Evolutionary conservation across 2,888 invertebrate species (phyloP).

Genomic region (Bellardia pandia): DNA sequence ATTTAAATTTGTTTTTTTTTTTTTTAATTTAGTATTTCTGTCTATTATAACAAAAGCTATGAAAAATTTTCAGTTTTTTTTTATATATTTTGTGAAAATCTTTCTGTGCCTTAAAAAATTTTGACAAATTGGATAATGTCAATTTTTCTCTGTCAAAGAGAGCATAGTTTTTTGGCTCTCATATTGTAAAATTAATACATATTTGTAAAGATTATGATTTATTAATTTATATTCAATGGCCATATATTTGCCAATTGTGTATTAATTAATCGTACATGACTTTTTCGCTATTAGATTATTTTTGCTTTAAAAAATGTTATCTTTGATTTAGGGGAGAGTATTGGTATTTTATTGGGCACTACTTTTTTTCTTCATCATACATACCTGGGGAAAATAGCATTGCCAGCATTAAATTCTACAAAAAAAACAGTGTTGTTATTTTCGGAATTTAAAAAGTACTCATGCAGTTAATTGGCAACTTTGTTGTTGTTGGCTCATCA

Average conservation of each 20-base stretch:
- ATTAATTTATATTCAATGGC: slow-evolving; percentile 32
- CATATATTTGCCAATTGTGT: slow-evolving; percentile 55
- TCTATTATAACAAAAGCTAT: slow-evolving; percentile 10
- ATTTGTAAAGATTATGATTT: neutral
- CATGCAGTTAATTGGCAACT: too few relatives aligned
- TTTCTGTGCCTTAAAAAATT: slow-evolving; percentile 47
- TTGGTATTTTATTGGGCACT: slow-evolving; percentile 43
- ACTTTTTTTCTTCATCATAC: slow-evolving; percentile 38
- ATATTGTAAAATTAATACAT: slow-evolving; percentile 27
- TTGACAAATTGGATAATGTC: slow-evolving; percentile 60
- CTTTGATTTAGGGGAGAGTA: slow-evolving; percentile 39
- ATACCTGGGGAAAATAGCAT: neutral
- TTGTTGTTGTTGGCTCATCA: too few relatives aligned
- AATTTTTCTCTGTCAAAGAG: slow-evolving; percentile 31
- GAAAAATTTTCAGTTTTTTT: slow-evolving; percentile 24
- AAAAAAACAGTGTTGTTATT: neutral
- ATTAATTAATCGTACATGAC: slow-evolving; percentile 40
- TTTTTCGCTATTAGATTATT: slow-evolving; percentile 27
- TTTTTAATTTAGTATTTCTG: slow-evolving; percentile 13
- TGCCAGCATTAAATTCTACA: neutral
- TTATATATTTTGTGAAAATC: slow-evolving; percentile 25
- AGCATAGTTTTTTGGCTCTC: slow-evolving; percentile 10
- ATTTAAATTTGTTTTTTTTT: slow-evolving; percentile 6
- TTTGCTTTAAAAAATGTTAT: slow-evolving; percentile 37
- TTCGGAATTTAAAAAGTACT: neutral